Percentiles rank a stretch among this genome's conserved stretches.
Evolutionary conservation across 2,113 vertebrate species (phyloP).

Genomic region (Potamarius usumacintae): DNA sequence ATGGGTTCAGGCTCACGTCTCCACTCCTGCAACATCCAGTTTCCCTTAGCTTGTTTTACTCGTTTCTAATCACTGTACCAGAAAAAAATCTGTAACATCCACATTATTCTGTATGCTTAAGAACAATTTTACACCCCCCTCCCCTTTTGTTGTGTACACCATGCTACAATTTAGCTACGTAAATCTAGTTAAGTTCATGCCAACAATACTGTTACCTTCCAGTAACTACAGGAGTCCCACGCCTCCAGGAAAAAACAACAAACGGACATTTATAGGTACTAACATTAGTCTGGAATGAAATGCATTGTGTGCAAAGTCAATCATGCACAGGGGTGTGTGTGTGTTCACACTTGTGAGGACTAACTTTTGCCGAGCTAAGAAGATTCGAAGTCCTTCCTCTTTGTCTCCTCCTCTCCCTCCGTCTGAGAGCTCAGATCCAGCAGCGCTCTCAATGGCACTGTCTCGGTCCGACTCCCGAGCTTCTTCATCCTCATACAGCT

Average conservation of each 20-base stretch:
- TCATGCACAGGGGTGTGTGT: neutral
- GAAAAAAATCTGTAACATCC: neutral
- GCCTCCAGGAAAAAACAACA: neutral
- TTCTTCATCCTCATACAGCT: constrained; percentile 78
- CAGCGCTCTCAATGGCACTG: constrained; percentile 86
- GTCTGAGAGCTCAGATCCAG: constrained; percentile 79
- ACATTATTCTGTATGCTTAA: neutral
- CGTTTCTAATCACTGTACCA: neutral
- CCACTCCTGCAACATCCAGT: constrained; percentile 71
- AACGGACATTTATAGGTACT: neutral
- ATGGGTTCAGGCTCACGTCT: constrained; percentile 80
- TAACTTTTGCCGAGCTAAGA: constrained; percentile 87
- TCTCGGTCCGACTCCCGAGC: constrained; percentile 85
- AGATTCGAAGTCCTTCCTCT: constrained; percentile 75
- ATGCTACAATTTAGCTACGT: neutral
- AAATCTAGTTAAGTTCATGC: neutral
- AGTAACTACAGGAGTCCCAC: neutral
- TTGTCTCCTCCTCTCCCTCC: constrained; percentile 76
- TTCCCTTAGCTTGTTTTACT: neutral
- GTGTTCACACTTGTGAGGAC: constrained; percentile 38
- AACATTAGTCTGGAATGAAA: neutral
- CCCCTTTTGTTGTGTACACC: neutral
- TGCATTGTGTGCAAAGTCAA: neutral
- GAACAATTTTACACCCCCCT: neutral
- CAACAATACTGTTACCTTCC: neutral